Conservation (phyloP, 64 coral and sea anemone genomes). For the Pocillopora verrucosa region DNA sequence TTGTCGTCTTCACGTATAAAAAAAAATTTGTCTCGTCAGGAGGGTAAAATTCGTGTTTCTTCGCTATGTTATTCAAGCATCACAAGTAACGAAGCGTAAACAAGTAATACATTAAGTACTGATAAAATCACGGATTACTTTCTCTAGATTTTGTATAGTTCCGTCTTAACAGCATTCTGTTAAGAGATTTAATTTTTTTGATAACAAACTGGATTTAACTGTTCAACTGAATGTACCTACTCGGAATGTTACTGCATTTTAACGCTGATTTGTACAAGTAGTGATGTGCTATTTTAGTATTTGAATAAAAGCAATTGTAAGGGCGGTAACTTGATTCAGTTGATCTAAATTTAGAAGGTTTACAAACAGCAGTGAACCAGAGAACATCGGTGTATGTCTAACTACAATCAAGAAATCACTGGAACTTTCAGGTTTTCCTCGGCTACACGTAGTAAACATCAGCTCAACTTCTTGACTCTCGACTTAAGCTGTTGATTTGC, state of each 20-base stretch:
- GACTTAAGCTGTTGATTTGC: too few relatives aligned
- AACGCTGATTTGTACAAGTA: too few relatives aligned
- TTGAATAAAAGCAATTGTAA: neutral
- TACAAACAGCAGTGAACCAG: neutral
- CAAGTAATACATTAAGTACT: neutral
- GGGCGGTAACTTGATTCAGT: neutral
- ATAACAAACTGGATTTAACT: too few relatives aligned
- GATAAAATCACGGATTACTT: neutral
- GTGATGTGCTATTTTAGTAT: too few relatives aligned
- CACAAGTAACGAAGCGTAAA: neutral
- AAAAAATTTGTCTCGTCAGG: neutral
- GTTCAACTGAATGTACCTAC: too few relatives aligned
- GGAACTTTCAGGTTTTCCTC: too few relatives aligned
- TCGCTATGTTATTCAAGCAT: neutral
- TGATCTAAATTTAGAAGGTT: neutral
- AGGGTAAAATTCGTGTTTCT: neutral
- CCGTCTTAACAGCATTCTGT: neutral
- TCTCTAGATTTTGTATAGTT: neutral
- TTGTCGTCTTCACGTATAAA: neutral
- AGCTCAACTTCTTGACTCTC: too few relatives aligned
- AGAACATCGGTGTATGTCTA: neutral
- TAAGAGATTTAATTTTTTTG: too few relatives aligned
- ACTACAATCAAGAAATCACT: too few relatives aligned
- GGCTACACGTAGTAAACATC: too few relatives aligned
- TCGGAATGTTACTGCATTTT: too few relatives aligned